phyloP scores from a whole-genome alignment of 2,888 invertebrate genomes.

The Apamea crenata region DNA sequence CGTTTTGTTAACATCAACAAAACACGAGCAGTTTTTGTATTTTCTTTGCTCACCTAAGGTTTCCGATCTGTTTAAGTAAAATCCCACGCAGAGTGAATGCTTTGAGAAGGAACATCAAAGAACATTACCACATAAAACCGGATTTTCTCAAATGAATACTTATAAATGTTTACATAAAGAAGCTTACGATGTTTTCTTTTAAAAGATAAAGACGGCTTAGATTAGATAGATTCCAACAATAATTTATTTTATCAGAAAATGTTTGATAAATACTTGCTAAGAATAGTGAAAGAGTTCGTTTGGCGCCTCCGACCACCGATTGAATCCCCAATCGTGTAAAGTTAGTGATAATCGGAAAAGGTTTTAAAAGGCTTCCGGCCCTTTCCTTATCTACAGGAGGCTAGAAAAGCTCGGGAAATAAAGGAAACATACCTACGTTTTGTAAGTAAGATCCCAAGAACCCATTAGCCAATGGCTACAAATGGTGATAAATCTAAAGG shows the following conservation, averaged over 20 bases:
- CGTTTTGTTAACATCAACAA: constrained; percentile 56
- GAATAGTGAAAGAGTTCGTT: constrained; percentile 30
- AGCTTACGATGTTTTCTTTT: constrained; percentile 62
- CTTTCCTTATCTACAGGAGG: constrained; percentile 52
- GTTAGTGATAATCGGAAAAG: constrained; percentile 60
- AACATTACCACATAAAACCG: constrained; percentile 59
- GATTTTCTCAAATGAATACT: constrained; percentile 65
- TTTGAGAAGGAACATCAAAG: constrained; percentile 68
- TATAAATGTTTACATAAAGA: constrained; percentile 63
- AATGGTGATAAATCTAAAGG: constrained; percentile 51
- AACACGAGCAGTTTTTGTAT: constrained; percentile 46
- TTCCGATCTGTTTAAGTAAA: constrained; percentile 60
- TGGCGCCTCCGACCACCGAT: constrained; percentile 26
- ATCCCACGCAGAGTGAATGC: constrained; percentile 58
- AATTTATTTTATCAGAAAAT: constrained; percentile 46
- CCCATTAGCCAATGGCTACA: constrained; percentile 48
- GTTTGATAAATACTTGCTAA: constrained; percentile 45
- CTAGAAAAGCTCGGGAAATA: constrained; percentile 46
- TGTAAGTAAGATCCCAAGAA: constrained; percentile 52
- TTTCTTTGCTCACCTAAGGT: constrained; percentile 54
- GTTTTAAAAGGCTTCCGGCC: constrained; percentile 52
- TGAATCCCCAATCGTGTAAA: constrained; percentile 49
- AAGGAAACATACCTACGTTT: constrained; percentile 59
- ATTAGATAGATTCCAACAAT: constrained; percentile 51
- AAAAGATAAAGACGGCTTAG: constrained; percentile 57